Percentiles rank a stretch among this genome's conserved stretches.
phyloP scores from a whole-genome alignment of 2,888 invertebrate genomes.

The Drosophila anomalipes region DNA sequence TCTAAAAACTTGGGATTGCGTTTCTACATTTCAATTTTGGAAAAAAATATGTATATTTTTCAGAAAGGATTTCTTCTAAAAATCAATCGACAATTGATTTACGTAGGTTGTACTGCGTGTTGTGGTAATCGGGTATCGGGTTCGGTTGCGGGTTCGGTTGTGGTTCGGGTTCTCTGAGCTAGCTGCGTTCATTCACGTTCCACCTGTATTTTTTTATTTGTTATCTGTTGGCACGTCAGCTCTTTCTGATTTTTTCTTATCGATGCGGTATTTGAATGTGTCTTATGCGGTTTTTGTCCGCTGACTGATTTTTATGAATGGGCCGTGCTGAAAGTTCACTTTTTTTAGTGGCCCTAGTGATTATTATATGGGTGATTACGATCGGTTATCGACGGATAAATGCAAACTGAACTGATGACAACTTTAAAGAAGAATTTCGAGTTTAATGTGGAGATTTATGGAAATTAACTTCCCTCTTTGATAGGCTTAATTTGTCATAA shows the following conservation, averaged over 20 bases:
- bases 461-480: constrained; percentile 15
- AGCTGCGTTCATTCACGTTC: constrained; percentile 78
- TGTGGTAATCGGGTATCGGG: not conserved
- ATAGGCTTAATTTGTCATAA: not conserved
- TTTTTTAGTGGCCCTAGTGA: constrained; percentile 8
- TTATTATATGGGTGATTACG: constrained; percentile 4
- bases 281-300: constrained; percentile 30
- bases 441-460: not conserved
- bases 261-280: constrained; percentile 49
- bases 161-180: constrained; percentile 15
- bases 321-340: constrained; percentile 46
- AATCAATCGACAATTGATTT: constrained; percentile 36
- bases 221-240: not conserved
- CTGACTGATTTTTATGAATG: constrained; percentile 65
- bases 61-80: not conserved
- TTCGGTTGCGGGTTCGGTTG: not conserved
- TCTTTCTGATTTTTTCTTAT: constrained; percentile 25
- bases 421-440: not conserved
- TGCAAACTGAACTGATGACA: too few relatives aligned
- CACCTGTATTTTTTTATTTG: constrained; percentile 51
- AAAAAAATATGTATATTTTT: too few relatives aligned
- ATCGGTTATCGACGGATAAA: constrained; percentile 13
- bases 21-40: not conserved
- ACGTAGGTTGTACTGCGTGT: constrained; percentile 21
- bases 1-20: not conserved